Base-by-base conservation (phyloP, 2,113 vertebrate species). In the Caranx ignobilis region DNA sequence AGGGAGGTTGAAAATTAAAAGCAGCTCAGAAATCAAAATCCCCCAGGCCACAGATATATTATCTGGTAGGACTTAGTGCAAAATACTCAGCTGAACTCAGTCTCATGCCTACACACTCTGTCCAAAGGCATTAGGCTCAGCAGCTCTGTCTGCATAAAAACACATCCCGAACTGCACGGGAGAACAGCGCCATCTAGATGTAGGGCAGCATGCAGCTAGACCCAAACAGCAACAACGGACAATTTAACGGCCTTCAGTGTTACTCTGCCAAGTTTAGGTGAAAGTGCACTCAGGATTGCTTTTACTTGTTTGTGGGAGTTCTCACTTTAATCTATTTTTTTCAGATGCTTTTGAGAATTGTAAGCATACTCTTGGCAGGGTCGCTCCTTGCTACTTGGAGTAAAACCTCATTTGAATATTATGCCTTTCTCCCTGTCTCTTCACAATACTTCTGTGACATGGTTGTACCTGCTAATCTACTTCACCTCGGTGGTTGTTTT, bases 251-350 rank as follows among this genome's bases (percentile, higher is more conserved):
- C 37, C 62, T 15, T 69, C 31, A 7, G 9, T 41, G 61, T 77
- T 72, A 11, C 47, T 68, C 54, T 84, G 80, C 83, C 83, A 90
- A 75, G 32, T 86, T 71, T 57, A 43, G 62, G 50, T 76, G 21
- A 59, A 68, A 72, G 78, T 72, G 55, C 64, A 56, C 19, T 37
- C 21, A 15, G 55, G 11, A 54, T 47, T 21, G 11, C 35, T 73
- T 47, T n/a, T 54, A 37, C 32, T 83, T 64, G 3, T 32, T 21
- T 71, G 13, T 67, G n/a, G 66, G 11, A 35, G 26, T 11, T 32
- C 1, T 11, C 0, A 2, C 63, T 15, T 70, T 34, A 39, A 45
- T 37, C 52, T n/a, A 1, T 0, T 26, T 15, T 59, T 52, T 32
- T 50, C 31, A 43, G n/a, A 48, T 57, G 10, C 35, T 63, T 45